Evolutionary conservation across 2,113 vertebrate genomes (phyloP).

Genomic region (Lepus europaeus): DNA sequence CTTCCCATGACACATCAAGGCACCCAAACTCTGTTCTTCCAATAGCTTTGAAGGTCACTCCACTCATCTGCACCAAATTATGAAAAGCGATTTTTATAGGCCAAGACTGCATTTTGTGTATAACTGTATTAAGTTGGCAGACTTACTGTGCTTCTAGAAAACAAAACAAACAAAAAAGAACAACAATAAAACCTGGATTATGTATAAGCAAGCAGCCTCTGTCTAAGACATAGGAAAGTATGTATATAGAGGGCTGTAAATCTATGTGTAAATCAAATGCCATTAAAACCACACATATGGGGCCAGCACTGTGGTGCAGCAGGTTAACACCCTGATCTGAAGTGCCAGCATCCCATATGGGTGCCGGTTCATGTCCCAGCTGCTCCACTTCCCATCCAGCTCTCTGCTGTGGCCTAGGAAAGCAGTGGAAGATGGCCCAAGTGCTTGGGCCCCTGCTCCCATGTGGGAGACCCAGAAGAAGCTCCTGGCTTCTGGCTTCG

Average conservation of each 20-base stretch:
- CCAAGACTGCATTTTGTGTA: background rate
- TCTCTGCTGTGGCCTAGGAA: too few relatives aligned
- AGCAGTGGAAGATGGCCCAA: too few relatives aligned
- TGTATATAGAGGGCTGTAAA: background rate
- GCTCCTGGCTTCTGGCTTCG: too few relatives aligned
- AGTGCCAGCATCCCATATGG: too few relatives aligned
- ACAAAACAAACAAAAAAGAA: background rate
- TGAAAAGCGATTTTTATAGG: background rate
- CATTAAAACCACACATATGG: background rate
- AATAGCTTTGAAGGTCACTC: background rate
- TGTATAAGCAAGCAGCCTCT: background rate
- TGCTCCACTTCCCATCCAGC: too few relatives aligned
- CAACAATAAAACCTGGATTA: background rate
- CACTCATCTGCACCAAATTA: background rate
- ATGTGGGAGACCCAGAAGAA: too few relatives aligned
- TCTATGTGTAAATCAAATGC: background rate
- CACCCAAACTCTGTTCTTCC: background rate
- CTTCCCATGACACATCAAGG: fast-evolving
- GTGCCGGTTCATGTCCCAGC: too few relatives aligned
- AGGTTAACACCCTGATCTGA: too few relatives aligned
- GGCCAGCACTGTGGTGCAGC: too few relatives aligned
- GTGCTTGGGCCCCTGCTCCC: too few relatives aligned
- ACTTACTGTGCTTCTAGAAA: background rate
- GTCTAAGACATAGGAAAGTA: background rate
- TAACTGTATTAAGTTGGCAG: fast-evolving